A percentile compares a stretch with the other conserved stretches of the same genome.
Conservation (phyloP, 2,113 vertebrate genomes). For the Trogon melanurus region DNA sequence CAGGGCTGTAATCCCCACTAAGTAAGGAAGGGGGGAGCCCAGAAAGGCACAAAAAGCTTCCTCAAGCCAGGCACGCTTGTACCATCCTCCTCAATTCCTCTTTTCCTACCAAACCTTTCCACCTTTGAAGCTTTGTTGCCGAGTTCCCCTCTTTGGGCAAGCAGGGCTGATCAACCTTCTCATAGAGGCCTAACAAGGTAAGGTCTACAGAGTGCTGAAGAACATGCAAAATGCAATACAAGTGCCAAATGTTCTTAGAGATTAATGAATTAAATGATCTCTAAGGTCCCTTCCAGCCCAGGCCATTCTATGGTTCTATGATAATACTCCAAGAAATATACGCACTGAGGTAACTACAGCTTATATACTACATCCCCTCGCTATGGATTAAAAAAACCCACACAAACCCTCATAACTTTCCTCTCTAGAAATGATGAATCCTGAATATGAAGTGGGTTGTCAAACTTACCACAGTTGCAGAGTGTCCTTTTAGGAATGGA, state of each 20-base stretch:
- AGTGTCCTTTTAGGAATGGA: not conserved
- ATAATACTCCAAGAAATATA: conserved; percentile 25
- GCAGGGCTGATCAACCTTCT: not conserved
- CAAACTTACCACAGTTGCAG: not conserved
- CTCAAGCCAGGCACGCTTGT: not conserved
- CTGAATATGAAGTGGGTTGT: not conserved
- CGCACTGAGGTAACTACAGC: not conserved
- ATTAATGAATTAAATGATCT: not conserved
- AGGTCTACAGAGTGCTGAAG: conserved; percentile 9
- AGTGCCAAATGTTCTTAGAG: conserved; percentile 35
- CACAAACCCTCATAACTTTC: not conserved
- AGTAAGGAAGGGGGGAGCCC: not conserved
- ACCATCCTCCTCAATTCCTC: not conserved
- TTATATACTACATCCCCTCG: conserved; percentile 10
- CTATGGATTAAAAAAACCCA: not conserved
- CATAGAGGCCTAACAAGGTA: not conserved
- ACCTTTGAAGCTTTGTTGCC: not conserved
- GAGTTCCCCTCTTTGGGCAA: not conserved
- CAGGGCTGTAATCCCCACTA: not conserved
- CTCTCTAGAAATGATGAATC: not conserved
- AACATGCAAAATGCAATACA: conserved; percentile 35
- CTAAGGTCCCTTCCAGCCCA: too few relatives aligned
- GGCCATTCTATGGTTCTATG: too few relatives aligned
- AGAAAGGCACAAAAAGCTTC: conserved; percentile 15
- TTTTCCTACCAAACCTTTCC: not conserved